phyloP scores from a whole-genome alignment of 2,797 vertebrate species.

The Micromesistius poutassou region DNA sequence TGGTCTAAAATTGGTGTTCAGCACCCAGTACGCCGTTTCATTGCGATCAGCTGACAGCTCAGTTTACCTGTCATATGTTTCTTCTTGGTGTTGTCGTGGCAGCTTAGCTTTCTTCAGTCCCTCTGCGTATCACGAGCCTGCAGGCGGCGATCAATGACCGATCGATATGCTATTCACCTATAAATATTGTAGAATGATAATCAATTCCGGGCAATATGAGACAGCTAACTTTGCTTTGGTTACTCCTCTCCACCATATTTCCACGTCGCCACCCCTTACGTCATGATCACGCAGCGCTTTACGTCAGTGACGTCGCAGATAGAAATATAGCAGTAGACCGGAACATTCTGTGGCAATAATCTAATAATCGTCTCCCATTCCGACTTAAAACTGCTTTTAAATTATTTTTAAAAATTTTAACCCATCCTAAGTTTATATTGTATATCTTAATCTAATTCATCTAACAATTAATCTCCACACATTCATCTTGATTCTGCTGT shows the following conservation, averaged over 20 bases:
- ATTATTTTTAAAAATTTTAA: neutral
- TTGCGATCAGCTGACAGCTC: constrained; percentile 59
- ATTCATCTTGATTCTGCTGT: no score
- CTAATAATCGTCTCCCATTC: neutral
- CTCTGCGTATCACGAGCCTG: neutral
- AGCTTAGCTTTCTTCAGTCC: neutral
- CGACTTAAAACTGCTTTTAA: neutral
- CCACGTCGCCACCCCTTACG: constrained; percentile 64
- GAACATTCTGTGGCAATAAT: neutral
- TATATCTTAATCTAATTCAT: no score
- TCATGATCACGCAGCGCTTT: constrained; percentile 42
- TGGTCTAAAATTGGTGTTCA: neutral
- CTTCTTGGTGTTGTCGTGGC: constrained; percentile 26
- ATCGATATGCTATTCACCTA: neutral
- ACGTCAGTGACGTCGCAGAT: constrained; percentile 39
- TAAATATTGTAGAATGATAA: neutral
- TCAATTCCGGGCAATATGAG: constrained; percentile 4
- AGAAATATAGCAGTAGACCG: neutral
- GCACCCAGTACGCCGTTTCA: constrained; percentile 24
- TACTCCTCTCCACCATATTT: constrained; percentile 61
- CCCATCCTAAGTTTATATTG: no score
- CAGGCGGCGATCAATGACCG: neutral
- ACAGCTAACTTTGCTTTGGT: constrained; percentile 53
- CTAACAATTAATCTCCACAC: no score
- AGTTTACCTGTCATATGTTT: constrained; percentile 67